Base-by-base conservation (phyloP, 2,888 invertebrate species). In the Drosophila recens region DNA sequence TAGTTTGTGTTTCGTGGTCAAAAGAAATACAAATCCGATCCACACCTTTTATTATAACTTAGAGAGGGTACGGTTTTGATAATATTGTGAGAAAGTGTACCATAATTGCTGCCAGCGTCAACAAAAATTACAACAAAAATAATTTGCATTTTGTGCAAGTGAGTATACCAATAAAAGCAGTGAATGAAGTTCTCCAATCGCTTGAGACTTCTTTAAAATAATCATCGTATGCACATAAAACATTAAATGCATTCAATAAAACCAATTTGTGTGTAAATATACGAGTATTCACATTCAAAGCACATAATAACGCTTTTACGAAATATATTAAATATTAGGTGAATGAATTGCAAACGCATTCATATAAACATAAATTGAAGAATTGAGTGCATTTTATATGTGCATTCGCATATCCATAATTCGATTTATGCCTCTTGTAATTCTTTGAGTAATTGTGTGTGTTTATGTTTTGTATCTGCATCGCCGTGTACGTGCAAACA, bases 1-100 rank as follows among this genome's bases (percentile, higher is more conserved):
- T 51, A 72, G 68, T 53, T 80, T 66, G 72, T 72, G 74, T 67
- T 73, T 79, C 81, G 79, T 81, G 73, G 78, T 79, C 65, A 67
- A 70, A 80, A 70, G 78, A 70, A 71, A 77, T 69, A 76, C 67
- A 80, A 80, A 56, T 72, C 53, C 54, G 67, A 69, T 80, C 63
- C 70, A 72, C 72, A 72, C 77, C 69, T 68, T 63, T 70, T 64
- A 57, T 67, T 63, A 56, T 45, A 74, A 56, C 51, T 53, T 56
- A 17, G 30, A 75, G 30, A 63, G 49, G n/a, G 46, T 64, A 58
- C 49, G 54, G 36, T 36, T 53, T 49, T 59, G 27, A 27, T 67
- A 20, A 36, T 45, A 49, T 59, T 67, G 53, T 63, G 40, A 51
- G 36, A 64, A 62, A 58, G 64, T 49, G 33, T 42, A 59, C 38